phyloP scores from a whole-genome alignment of 2,113 vertebrate genomes.

The Rhinichthys klamathensis region DNA sequence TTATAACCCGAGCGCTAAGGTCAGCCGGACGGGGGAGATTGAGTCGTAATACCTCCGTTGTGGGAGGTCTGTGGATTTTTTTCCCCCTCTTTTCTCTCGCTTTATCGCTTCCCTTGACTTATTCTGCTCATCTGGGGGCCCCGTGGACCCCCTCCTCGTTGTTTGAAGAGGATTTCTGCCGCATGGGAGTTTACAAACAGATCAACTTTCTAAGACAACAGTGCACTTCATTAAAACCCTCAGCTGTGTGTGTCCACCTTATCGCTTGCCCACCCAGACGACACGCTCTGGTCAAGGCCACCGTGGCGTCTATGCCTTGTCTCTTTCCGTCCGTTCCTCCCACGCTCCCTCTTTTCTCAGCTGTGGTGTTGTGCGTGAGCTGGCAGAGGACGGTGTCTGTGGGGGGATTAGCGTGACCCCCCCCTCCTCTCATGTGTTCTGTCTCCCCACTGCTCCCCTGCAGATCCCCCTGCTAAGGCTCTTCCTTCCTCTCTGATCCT shows the following conservation, averaged over 20 bases:
- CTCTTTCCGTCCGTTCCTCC: slow-evolving; percentile 41
- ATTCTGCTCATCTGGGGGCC: slow-evolving; percentile 9
- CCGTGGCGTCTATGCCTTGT: slow-evolving; percentile 38
- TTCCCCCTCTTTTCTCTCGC: neutral
- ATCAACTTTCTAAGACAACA: slow-evolving; percentile 61
- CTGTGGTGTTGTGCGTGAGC: slow-evolving; percentile 65
- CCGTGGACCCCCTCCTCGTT: slow-evolving; percentile 11
- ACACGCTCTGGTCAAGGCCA: slow-evolving; percentile 59
- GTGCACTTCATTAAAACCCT: slow-evolving; percentile 63
- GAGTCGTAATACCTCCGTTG: slow-evolving; percentile 31
- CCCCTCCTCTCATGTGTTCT: slow-evolving; percentile 52
- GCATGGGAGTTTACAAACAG: slow-evolving; percentile 63
- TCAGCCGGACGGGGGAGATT: slow-evolving; percentile 57
- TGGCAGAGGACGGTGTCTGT: slow-evolving; percentile 64
- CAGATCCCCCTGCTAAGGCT: slow-evolving; percentile 68
- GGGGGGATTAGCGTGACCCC: slow-evolving; percentile 64
- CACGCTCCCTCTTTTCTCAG: slow-evolving; percentile 55
- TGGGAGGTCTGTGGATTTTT: slow-evolving; percentile 62
- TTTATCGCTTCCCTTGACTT: neutral
- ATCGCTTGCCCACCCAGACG: slow-evolving; percentile 58
- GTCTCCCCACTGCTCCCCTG: slow-evolving; percentile 64
- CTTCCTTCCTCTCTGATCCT: slow-evolving; percentile 67
- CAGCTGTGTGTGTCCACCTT: slow-evolving; percentile 45
- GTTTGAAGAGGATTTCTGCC: slow-evolving; percentile 52
- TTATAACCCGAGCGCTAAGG: slow-evolving; percentile 60